These are phyloP conservation scores for Rhorus exstirpatorius DNA, from an alignment of 2,888 invertebrate species.

Conservation along the genomic window DNA sequence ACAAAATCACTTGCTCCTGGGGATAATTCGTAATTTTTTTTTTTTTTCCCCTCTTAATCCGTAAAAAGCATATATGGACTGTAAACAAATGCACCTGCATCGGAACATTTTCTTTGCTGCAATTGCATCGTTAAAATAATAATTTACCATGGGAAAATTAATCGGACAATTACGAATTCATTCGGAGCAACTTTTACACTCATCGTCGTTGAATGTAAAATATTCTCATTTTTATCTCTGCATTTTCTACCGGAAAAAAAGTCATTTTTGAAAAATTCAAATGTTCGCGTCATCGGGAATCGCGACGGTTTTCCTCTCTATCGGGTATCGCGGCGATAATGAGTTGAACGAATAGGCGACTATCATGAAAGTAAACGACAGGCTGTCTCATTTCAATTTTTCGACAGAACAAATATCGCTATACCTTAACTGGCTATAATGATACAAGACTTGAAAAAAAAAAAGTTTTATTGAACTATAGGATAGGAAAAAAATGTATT, in stretches of 20 bases:
- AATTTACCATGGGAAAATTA: no score
- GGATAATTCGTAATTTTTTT: background rate
- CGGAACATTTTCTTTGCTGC: no score
- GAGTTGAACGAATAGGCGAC: background rate
- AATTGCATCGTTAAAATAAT: no score
- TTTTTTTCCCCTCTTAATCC: background rate
- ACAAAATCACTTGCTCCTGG: slow-evolving; percentile 33
- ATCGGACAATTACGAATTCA: no score
- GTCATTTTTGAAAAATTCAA: no score
- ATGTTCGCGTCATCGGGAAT: background rate
- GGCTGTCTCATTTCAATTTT: slow-evolving; percentile 38
- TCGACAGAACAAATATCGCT: slow-evolving; percentile 53
- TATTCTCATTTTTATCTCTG: no score
- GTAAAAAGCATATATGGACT: background rate
- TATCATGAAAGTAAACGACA: slow-evolving; percentile 18
- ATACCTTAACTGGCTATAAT: slow-evolving; percentile 14
- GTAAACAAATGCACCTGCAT: background rate
- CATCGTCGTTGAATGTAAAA: no score
- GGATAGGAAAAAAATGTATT: background rate
- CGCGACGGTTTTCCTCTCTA: background rate
- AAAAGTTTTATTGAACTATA: background rate
- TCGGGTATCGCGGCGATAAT: background rate
- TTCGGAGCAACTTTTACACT: no score
- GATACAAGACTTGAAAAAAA: slow-evolving; percentile 16
- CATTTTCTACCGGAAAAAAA: no score